Evolutionary conservation across 1,140 invertebrate species (phyloP), one percentile per base, ranked within the genome.

Genomic region (Tetramorium alpestre): DNA sequence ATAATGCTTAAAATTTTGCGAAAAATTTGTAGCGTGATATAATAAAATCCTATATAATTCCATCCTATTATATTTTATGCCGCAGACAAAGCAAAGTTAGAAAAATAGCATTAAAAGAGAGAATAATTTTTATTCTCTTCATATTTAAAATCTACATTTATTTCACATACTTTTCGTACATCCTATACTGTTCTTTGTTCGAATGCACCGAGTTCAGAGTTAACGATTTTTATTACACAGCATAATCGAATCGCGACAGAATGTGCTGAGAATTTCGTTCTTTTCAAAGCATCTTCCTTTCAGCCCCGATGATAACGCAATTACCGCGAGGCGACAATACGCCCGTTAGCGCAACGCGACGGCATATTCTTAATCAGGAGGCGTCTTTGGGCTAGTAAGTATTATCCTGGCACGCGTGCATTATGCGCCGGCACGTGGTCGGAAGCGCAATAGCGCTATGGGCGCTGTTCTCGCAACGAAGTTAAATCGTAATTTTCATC

Each of bases 381-480:
- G 77, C 78, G 90, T 88, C 90, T 85, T 89, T 69, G 76, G 28
- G 28, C 10, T 28, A 22, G 22, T 22, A 75, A 81, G 87, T 80
- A 90, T 90, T 90, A 90, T 90, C 51, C 75, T 16, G 76, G 65
- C 90, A 91, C 91, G 90, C 88, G 90, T 22, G 75, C 78, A 91
- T 91, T 91, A 91, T 88, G 44, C 64, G 49, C 22, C 18, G 90
- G 41, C 91, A 92, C 91, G 91, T 91, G 91, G 77, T 90, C 89
- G 91, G 87, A 90, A 86, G 73, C 72, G 78, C 28, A 78, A 58
- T n/a, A 62, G 60, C 58, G 65, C 62, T 65, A 85, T 60, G 62
- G 60, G 16, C 58, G 60, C 44, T 56, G 47, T n/a, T 81, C 73
- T 81, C 73, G 56, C 76, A 90, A 91, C 72, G 64, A 89, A 90